Conservation (phyloP, 2,888 invertebrate species). For the Sussaba pulchella region DNA sequence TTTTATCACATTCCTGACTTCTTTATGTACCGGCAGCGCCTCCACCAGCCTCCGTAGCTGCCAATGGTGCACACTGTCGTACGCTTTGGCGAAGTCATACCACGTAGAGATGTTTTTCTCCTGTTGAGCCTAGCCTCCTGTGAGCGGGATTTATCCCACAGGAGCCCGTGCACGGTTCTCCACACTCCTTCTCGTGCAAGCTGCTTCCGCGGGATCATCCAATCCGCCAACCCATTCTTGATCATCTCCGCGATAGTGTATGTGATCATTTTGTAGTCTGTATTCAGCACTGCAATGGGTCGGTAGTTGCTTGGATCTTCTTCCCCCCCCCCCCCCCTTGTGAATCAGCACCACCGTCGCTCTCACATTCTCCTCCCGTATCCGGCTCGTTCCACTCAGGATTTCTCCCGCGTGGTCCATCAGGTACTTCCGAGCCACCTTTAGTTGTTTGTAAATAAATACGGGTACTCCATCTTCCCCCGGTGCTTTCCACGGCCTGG, state of each 20-base stretch:
- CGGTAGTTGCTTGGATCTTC: constrained; percentile 69
- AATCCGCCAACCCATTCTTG: constrained; percentile 55
- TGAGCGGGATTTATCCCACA: constrained; percentile 68
- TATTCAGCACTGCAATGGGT: constrained; percentile 71
- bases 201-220: constrained; percentile 51
- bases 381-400: neutral
- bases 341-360: too few relatives aligned
- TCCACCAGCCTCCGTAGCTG: constrained; percentile 37
- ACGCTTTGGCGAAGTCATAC: constrained; percentile 59
- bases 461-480: constrained; percentile 61
- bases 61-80: constrained; percentile 38
- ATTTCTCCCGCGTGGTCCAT: constrained; percentile 9
- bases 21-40: too few relatives aligned
- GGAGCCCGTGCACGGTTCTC: constrained; percentile 71
- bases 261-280: constrained; percentile 71
- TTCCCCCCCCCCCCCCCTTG: too few relatives aligned
- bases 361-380: too few relatives aligned
- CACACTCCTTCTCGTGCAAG: constrained; percentile 67
- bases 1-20: too few relatives aligned
- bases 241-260: constrained; percentile 53
- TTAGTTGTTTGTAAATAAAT: constrained; percentile 54
- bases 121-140: constrained; percentile 53
- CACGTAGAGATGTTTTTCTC: constrained; percentile 63
- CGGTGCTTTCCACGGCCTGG: constrained; percentile 62
- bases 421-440: constrained; percentile 40